Evolutionary conservation across 1,140 invertebrate species (phyloP), one percentile per base, ranked within the genome.

Genomic region (Acromyrmex heyeri): DNA sequence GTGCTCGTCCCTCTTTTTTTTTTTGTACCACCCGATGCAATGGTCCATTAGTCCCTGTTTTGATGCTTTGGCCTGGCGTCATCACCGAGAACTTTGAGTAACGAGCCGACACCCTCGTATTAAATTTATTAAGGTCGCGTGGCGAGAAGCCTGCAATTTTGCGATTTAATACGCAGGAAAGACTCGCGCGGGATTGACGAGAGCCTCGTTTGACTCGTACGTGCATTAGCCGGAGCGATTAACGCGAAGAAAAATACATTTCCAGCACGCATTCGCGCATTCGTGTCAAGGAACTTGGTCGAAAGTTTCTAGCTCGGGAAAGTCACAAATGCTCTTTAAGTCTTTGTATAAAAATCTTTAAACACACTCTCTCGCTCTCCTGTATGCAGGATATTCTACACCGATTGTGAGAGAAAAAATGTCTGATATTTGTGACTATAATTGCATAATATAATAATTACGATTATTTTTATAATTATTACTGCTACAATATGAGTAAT

Each of bases 21-120:
- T 30, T 77, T 75, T 53, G 30, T 53, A 12, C 65, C 77, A 69
- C 38, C 44, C 53, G 64, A 48, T 81, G 73, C 83, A 67, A 83
- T 50, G 86, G 86, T 87, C 87, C 86, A 88, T 88, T 89, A 89
- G 79, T 72, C 34, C 44, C 76, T 81, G 75, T 88, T 86, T 77
- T 81, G 81, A 86, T 78, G 86, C 38, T 34, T 14, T 7, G 55
- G 79, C 78, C 8, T 3, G 55, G 64, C 65, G 14, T 69, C 77
- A 50, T 69, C 62, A 61, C 48, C 24, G 53, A 48, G 55, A 75
- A 59, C 69, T 69, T 81, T 81, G 77, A 81, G 62, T 83, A 83
- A 83, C 79, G 79, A 83, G 69, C 69, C 38, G 79, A 75, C 77
- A 38, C 79, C 79, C 79, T 83, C 69, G 69, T 18, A 18, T 44